Evolutionary conservation across 2,113 vertebrate species (phyloP).

Genomic region (Cervus canadensis): DNA sequence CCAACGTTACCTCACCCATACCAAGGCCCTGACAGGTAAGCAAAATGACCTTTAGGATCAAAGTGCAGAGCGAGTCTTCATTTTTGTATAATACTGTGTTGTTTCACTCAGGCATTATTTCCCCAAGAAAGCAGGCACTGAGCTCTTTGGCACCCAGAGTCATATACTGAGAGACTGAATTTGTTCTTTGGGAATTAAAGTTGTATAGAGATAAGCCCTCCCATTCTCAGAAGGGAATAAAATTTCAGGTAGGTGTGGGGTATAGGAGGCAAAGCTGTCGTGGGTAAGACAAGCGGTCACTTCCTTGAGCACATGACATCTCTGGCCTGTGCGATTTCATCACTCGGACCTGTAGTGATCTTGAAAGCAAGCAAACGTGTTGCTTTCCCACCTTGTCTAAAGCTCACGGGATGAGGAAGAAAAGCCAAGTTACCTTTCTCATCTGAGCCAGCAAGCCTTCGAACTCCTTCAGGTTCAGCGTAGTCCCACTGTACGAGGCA

Average conservation of each 20-base stretch:
- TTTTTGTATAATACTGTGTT: constrained; percentile 8
- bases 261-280: background rate
- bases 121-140: background rate
- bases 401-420: background rate
- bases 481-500: constrained; percentile 90
- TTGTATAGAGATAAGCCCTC: background rate
- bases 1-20: background rate
- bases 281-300: background rate
- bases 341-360: background rate
- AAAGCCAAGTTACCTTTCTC: constrained; percentile 88
- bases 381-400: background rate
- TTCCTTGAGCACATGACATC: background rate
- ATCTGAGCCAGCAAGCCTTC: constrained; percentile 95
- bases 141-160: background rate
- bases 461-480: constrained; percentile 95
- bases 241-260: background rate
- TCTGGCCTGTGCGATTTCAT: background rate
- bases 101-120: background rate
- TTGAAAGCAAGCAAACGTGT: background rate
- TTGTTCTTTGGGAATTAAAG: constrained; percentile 1
- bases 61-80: constrained; percentile 22
- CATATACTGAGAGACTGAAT: background rate
- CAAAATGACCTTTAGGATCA: constrained; percentile 21
- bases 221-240: background rate
- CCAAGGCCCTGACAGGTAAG: background rate